Conservation (phyloP, 35 echinoderm and acorn worm genomes). For the Eucidaris tribuloides region DNA sequence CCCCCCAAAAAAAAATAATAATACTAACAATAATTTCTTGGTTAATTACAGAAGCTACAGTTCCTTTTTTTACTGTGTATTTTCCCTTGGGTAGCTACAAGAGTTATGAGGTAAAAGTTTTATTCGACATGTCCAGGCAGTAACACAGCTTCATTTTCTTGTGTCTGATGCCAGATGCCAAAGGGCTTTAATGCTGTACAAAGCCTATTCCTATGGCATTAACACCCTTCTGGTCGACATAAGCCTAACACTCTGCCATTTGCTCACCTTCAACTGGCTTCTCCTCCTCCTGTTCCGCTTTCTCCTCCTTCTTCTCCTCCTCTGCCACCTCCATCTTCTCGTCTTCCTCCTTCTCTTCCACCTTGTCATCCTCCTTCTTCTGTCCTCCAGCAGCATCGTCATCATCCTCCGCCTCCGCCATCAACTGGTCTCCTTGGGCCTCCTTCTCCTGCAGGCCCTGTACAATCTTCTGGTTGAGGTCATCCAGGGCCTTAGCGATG, state of each 20-base stretch:
- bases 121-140: not conserved
- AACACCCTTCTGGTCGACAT: too few species aligned
- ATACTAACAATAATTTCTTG: too few species aligned
- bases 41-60: too few species aligned
- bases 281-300: constrained; percentile 15
- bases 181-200: not conserved
- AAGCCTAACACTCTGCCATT: too few species aligned
- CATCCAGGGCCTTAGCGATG: constrained; percentile 93
- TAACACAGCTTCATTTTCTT: not conserved
- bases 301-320: constrained; percentile 6
- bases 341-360: constrained; percentile 24
- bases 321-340: constrained; percentile 15
- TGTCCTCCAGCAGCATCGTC: constrained; percentile 23
- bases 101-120: not conserved
- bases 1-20: too few species aligned
- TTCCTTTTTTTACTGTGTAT: too few species aligned
- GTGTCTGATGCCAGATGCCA: not conserved
- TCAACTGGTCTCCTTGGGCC: constrained; percentile 46
- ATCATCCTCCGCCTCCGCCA: constrained; percentile 38
- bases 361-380: constrained; percentile 28
- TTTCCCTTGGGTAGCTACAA: too few species aligned
- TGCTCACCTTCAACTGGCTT: not conserved
- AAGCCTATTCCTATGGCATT: too few species aligned
- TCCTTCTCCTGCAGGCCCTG: constrained; percentile 78
- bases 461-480: constrained; percentile 97